These are phyloP conservation scores for Triplophysa rosa DNA, from an alignment of 2,113 vertebrate species.

Conservation along the genomic window DNA sequence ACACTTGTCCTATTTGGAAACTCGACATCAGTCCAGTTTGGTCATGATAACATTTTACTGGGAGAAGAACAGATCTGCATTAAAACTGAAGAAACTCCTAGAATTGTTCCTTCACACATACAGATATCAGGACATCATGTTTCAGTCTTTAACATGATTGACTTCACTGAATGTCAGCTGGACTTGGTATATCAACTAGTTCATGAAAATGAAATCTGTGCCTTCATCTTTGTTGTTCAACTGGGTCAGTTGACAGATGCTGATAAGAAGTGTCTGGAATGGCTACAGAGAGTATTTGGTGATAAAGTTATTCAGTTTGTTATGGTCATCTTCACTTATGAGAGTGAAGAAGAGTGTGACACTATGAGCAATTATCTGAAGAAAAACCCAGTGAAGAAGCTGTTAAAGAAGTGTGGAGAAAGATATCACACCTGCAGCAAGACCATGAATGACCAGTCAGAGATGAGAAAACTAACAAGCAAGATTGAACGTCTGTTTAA, in stretches of 20 bases:
- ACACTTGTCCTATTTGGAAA: too few species aligned
- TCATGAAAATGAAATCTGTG: background rate
- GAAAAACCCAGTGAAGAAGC: conserved; percentile 14
- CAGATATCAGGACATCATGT: too few species aligned
- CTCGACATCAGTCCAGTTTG: too few species aligned
- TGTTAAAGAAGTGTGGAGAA: conserved; percentile 16
- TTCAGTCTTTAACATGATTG: too few species aligned
- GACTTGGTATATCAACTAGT: background rate
- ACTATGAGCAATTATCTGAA: background rate
- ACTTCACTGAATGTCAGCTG: too few species aligned
- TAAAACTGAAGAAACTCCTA: too few species aligned
- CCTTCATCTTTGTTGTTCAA: conserved; percentile 19
- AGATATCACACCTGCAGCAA: conserved; percentile 43
- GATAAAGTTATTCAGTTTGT: background rate
- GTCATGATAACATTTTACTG: too few species aligned
- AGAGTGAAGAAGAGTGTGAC: background rate
- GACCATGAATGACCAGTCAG: conserved; percentile 42
- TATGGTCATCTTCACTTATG: conserved; percentile 24
- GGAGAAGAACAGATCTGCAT: too few species aligned
- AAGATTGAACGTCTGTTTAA: conserved; percentile 13
- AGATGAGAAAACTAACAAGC: background rate
- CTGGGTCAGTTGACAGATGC: conserved; percentile 19
- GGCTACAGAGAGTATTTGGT: conserved; percentile 18
- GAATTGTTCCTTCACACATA: too few species aligned
- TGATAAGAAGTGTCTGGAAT: background rate